Evolutionary conservation across 2,113 vertebrate genomes (phyloP).

Genomic region (Sula dactylatra): DNA sequence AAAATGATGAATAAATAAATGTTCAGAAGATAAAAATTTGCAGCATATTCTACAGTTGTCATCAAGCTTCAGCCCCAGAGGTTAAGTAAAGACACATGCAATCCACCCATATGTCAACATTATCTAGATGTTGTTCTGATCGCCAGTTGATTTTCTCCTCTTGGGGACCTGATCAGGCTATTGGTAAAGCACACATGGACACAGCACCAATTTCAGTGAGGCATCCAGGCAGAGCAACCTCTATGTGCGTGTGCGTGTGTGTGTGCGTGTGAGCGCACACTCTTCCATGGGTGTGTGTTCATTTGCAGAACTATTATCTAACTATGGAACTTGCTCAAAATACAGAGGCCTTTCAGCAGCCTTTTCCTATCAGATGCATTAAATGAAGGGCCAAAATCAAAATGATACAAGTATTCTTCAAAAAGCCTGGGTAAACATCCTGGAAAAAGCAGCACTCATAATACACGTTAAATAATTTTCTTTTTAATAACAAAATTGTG

Average conservation of each 20-base stretch:
- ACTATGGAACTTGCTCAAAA: background rate
- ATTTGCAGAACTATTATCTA: background rate
- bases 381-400: background rate
- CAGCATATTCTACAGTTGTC: background rate
- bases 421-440: background rate
- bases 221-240: background rate
- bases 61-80: background rate
- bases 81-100: accelerated
- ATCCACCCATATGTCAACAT: background rate
- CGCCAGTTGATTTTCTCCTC: background rate
- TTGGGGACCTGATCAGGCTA: background rate
- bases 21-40: background rate
- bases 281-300: accelerated
- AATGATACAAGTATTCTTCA: background rate
- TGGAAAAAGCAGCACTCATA: background rate
- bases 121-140: background rate
- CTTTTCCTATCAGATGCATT: background rate
- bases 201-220: background rate
- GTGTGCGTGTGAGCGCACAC: background rate
- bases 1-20: background rate
- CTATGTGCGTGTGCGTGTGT: accelerated
- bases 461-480: background rate
- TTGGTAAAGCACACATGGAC: background rate
- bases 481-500: background rate
- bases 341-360: background rate